Base-by-base conservation (phyloP, 1,140 invertebrate genomes). In the Euglossa dilemma region DNA sequence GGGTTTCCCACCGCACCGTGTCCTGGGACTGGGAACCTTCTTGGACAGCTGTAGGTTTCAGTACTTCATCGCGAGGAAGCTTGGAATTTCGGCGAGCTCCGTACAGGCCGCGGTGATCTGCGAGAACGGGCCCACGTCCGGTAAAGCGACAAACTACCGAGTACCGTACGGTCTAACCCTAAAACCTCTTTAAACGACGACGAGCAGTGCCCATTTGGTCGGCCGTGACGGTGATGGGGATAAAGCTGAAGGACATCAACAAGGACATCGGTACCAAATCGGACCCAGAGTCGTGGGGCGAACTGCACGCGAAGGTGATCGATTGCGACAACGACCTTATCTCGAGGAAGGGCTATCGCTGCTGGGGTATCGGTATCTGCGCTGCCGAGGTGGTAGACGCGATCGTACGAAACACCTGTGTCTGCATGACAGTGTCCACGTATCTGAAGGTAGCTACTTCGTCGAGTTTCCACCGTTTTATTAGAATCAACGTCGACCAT, bases 11-110 rank as follows among this genome's bases (percentile, higher is more conserved):
- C 92, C 94, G 45, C 93, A 95, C 64, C 94, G 95, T 28, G 95
- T 96, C 6, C 95, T 96, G 84, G 96, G 96, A 6, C 93, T 95
- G 54, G 96, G 96, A 72, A 96, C 96, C 12, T 95, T 96, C 86
- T 90, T 96, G 47, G 96, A 96, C 86, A 96, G 95, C 61, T 94
- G 95, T 64, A 92, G 95, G 80, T 95, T 96, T 90, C 95, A 95
- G 59, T 95, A 95, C 86, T 93, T 95, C 56, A 94, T 96, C 57
- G 95, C 95, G 14, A 92, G 96, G 86, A 94, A 94, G 84, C 91
- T 96, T 20, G 93, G 94, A 28, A 92, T 96, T 67, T 94, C 95
- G n/a, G 91, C 95, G 8, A 93, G 86, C 61, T 94, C 93, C 77
- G 93, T 95, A 64, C 95, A 96, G 87, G 96, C 95, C 14, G 95